phyloP scores from a whole-genome alignment of 64 coral and sea anemone genomes.

The Stichodactyla mertensii region DNA sequence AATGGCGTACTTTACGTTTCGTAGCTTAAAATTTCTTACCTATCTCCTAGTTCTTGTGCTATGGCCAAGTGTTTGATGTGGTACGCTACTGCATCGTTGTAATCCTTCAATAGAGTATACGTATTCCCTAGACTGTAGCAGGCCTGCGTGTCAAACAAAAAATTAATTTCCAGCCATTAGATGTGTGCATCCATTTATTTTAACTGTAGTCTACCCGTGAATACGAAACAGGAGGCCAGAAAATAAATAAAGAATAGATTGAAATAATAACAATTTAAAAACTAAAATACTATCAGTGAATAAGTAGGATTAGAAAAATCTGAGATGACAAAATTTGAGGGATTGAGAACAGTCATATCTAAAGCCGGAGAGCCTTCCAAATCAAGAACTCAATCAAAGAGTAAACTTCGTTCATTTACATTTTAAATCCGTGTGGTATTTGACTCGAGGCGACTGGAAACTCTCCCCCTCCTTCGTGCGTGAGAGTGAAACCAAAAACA shows the following conservation, averaged over 20 bases:
- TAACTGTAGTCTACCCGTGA: too few relatives aligned
- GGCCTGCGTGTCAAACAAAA: slow-evolving; percentile 30
- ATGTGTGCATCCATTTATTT: neutral
- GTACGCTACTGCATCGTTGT: slow-evolving; percentile 72
- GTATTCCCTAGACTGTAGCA: slow-evolving; percentile 98
- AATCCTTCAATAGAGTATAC: slow-evolving; percentile 79
- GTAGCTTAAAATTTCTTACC: slow-evolving; percentile 28
- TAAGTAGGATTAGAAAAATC: too few relatives aligned
- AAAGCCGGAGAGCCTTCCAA: neutral
- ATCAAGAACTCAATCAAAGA: neutral
- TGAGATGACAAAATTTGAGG: too few relatives aligned
- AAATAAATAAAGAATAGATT: too few relatives aligned
- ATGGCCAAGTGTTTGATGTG: slow-evolving; percentile 91
- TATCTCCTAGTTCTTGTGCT: slow-evolving; percentile 93
- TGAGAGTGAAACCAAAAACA: neutral
- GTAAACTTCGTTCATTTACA: neutral
- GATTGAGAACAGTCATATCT: too few relatives aligned
- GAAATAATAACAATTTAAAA: too few relatives aligned
- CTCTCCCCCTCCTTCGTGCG: neutral
- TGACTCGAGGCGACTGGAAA: neutral
- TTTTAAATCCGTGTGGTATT: neutral
- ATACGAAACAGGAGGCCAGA: too few relatives aligned
- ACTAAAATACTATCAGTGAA: too few relatives aligned
- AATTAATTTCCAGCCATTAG: neutral
- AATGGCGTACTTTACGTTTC: neutral